Base-by-base conservation (phyloP, 2,113 vertebrate genomes). In the Charina bottae region DNA sequence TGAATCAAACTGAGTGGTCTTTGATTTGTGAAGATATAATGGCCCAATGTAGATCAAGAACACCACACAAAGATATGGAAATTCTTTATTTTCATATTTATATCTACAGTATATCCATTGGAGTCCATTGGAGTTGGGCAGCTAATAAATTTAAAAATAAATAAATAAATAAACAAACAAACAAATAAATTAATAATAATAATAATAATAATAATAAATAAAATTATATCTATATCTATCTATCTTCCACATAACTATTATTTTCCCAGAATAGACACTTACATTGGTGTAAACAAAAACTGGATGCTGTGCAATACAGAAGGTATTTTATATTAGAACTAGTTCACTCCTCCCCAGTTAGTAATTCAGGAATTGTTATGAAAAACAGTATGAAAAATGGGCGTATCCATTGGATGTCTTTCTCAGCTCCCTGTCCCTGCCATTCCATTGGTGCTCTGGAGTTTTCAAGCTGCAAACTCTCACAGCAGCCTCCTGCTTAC, bases 311-410 rank as follows among this genome's bases (percentile, higher is more conserved):
- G 33, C 7, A 9, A 19, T 21, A 42, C 42, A 42, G 42, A 2
- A 78, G 33, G 42, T 37, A 78, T 78, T 78, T 78, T 42, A 42
- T 90, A 56, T 59, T 42, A 87, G n/a, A 42, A 59, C 24, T 90
- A 59, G 72, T 90, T 83, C 46, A 78, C 24, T 42, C 6, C 13
- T 60, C 1, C 53, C 24, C 90, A 9, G 90, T 94, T 28, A 90
- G 88, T 10, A 23, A 2, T 89, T 91, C 15, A 59, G 46, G 60
- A 15, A 1, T 23, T 55, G 21, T 90, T n/a, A 19, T 54, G 15
- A 21, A 90, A 33, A 4, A 1, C 53, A 93, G 28, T 93, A 89
- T 92, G 87, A 90, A 90, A 93, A 93, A 53, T 84, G 0, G 17
- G 0, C 24, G 94, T 84, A 59, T 1, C 60, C 60, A 0, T 58